These are phyloP conservation scores for Chrysocyon brachyurus DNA, from an alignment of 2,797 vertebrate species.

Conservation along the genomic window DNA sequence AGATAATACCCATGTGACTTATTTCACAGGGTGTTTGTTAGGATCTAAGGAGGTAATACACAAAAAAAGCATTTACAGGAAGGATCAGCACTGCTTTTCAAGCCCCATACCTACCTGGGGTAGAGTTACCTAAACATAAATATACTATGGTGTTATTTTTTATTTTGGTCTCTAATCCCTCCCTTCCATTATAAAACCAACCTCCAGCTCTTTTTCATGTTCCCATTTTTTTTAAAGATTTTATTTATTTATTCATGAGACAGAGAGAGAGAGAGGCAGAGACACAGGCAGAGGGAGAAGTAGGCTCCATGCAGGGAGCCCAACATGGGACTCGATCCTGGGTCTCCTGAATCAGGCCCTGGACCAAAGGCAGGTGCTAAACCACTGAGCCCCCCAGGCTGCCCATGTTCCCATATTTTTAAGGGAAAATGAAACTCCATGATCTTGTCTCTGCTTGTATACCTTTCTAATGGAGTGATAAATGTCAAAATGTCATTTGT, in stretches of 20 bases:
- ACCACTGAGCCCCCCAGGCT: no score
- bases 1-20: background rate
- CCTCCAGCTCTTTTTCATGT: background rate
- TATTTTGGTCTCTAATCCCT: background rate
- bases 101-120: fast-evolving
- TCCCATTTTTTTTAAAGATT: background rate
- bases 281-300: no score
- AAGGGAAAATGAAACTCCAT: constrained; percentile 36
- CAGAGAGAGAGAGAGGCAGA: no score
- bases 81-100: background rate
- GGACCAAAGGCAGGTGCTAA: no score
- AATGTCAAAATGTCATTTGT: background rate
- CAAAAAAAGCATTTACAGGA: background rate
- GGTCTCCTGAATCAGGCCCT: no score
- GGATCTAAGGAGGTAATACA: background rate
- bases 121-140: background rate
- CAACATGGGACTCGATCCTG: no score
- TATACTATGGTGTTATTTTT: background rate
- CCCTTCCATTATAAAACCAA: background rate
- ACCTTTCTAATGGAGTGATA: background rate
- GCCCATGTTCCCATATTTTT: background rate
- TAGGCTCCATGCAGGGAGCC: no score
- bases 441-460: background rate
- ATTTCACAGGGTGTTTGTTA: background rate
- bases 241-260: background rate